phyloP scores from a whole-genome alignment of 1,140 invertebrate species.

The Uloborus diversus region DNA sequence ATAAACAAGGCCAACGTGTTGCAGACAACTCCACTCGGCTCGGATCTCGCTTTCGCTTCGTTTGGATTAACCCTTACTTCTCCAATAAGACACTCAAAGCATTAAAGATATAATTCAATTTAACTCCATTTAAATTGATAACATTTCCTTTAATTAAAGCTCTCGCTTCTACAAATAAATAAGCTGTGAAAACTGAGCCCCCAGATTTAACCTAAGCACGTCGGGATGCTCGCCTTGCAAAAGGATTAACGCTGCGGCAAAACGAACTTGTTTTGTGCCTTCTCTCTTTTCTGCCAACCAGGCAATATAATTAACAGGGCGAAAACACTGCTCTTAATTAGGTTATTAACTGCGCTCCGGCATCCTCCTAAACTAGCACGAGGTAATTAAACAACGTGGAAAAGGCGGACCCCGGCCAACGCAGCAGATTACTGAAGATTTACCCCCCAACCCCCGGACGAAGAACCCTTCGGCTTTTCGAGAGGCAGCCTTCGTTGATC shows the following conservation, averaged over 20 bases:
- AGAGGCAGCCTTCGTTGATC: not conserved
- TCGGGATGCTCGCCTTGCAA: not conserved
- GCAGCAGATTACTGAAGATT: conserved; percentile 40
- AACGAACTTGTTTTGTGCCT: conserved; percentile 27
- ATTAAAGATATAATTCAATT: conserved; percentile 53
- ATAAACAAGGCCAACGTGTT: not conserved
- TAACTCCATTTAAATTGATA: conserved; percentile 56
- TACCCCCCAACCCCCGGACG: conserved; percentile 4
- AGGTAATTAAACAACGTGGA: conserved; percentile 52
- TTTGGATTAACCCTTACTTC: not conserved
- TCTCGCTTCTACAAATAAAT: conserved; percentile 26
- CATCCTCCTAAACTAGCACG: conserved; percentile 40
- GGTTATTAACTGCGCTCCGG: conserved; percentile 39
- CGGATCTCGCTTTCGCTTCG: not conserved
- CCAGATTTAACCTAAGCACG: not conserved
- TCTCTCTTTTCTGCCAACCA: conserved; percentile 17
- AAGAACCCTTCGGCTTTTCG: not conserved
- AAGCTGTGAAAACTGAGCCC: conserved; percentile 43
- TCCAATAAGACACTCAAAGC: conserved; percentile 12
- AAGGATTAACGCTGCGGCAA: conserved; percentile 36
- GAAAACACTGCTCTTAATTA: conserved; percentile 56
- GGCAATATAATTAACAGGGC: conserved; percentile 54
- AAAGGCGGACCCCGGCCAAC: conserved; percentile 31
- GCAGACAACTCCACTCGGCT: not conserved
- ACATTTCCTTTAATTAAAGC: conserved; percentile 55